Evolutionary conservation across 2,113 vertebrate genomes (phyloP).

Genomic region (Syrmaticus mikado): DNA sequence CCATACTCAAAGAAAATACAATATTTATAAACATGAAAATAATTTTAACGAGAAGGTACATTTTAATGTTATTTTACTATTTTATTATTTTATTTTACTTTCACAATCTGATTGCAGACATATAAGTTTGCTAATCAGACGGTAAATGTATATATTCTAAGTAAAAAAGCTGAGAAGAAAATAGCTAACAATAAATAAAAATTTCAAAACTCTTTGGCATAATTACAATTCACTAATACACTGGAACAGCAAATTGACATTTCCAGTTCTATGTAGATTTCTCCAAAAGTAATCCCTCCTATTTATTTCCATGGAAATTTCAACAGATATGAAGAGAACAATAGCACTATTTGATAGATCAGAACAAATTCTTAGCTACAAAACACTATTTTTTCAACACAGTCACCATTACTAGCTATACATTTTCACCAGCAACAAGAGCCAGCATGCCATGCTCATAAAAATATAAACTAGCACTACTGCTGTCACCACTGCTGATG

Average conservation of each 20-base stretch:
- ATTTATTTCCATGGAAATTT: too few species aligned
- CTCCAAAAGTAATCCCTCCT: too few species aligned
- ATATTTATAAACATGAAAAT: neutral
- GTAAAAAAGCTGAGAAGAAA: neutral
- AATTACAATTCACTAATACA: neutral
- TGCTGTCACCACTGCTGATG: neutral
- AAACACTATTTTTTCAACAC: too few species aligned
- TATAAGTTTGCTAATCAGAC: neutral
- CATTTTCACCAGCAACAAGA: too few species aligned
- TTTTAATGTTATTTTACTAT: neutral
- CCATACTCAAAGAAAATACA: neutral
- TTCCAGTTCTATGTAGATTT: neutral
- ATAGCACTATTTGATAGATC: too few species aligned
- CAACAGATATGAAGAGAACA: too few species aligned
- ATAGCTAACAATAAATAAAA: neutral
- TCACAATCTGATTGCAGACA: fast-evolving
- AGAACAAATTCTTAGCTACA: too few species aligned
- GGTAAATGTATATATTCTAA: neutral
- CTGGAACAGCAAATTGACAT: neutral
- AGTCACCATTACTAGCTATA: too few species aligned
- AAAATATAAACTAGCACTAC: neutral
- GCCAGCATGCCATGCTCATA: neutral
- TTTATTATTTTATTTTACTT: neutral
- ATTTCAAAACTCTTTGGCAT: neutral
- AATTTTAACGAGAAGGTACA: neutral